phyloP scores from a whole-genome alignment of 2,888 invertebrate species.

The Nematopogon swammerdamellus region DNA sequence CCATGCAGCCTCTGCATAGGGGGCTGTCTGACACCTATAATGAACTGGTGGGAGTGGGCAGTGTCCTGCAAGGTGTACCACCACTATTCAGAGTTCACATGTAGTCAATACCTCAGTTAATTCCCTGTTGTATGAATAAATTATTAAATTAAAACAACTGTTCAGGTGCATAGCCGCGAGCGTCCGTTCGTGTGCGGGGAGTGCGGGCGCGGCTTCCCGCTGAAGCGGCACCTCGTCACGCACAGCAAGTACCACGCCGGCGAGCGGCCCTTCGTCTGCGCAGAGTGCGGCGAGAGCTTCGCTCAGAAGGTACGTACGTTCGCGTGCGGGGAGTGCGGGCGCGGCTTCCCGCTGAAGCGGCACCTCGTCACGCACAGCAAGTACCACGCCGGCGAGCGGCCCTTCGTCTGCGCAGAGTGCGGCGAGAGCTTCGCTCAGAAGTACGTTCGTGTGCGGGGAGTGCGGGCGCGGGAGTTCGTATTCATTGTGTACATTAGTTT shows the following conservation, averaged over 20 bases:
- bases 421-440: constrained; percentile 90
- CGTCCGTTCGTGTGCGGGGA: no score
- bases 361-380: constrained; percentile 83
- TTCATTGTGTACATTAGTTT: no score
- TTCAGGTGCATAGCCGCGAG: constrained; percentile 73
- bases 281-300: constrained; percentile 77
- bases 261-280: constrained; percentile 68
- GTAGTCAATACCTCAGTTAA: no score
- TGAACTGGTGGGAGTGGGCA: no score
- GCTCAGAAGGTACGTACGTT: constrained; percentile 83
- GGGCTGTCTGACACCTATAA: no score
- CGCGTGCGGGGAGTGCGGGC: constrained; percentile 78
- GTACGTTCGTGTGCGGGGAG: constrained; percentile 76
- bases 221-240: constrained; percentile 79
- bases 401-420: constrained; percentile 84
- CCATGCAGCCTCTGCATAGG: no score
- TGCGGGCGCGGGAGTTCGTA: constrained; percentile 81
- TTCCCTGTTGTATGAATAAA: no score
- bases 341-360: constrained; percentile 76
- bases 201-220: constrained; percentile 79
- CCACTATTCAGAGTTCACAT: no score
- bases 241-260: constrained; percentile 58
- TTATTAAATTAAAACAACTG: no score
- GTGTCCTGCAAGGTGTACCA: no score
- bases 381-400: constrained; percentile 82